Conservation (phyloP, 2,797 vertebrate species). For the Hemitrygon akajei region DNA sequence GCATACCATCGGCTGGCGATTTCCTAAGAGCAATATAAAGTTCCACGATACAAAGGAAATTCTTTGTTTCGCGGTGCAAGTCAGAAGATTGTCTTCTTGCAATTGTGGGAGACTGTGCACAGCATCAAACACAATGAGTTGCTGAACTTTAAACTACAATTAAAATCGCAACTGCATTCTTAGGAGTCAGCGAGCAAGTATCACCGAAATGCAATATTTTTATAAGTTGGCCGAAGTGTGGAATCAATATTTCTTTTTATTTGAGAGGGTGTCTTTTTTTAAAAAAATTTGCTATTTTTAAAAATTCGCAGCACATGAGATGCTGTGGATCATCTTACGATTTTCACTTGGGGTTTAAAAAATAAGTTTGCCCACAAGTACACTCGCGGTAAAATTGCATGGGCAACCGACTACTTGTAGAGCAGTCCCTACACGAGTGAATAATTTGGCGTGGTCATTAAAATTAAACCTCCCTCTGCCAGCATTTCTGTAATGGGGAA, state of each 20-base stretch:
- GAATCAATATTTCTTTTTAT: background rate
- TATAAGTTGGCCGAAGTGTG: background rate
- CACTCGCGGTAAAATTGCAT: slow-evolving; percentile 40
- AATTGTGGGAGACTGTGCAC: background rate
- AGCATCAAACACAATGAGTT: background rate
- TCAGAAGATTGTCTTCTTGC: background rate
- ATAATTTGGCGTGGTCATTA: slow-evolving; percentile 45
- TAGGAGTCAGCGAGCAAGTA: background rate
- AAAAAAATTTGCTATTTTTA: background rate
- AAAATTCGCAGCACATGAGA: background rate
- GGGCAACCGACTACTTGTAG: slow-evolving; percentile 39
- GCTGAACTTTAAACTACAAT: background rate
- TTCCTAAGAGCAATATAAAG: background rate
- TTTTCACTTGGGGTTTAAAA: background rate
- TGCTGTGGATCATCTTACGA: background rate
- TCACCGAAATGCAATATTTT: background rate
- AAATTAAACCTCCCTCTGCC: slow-evolving; percentile 47
- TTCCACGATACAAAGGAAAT: background rate
- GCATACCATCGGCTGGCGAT: background rate
- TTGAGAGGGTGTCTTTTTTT: background rate
- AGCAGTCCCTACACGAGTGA: slow-evolving; percentile 44
- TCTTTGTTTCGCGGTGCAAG: slow-evolving; percentile 9
- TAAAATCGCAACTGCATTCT: background rate
- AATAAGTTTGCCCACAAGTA: slow-evolving; percentile 37
- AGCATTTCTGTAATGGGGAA: slow-evolving; percentile 48